Percentiles rank a stretch among this genome's conserved stretches.
These are phyloP conservation scores for Oryzias javanicus DNA, from an alignment of 2,113 vertebrate genomes.

Conservation along the genomic window DNA sequence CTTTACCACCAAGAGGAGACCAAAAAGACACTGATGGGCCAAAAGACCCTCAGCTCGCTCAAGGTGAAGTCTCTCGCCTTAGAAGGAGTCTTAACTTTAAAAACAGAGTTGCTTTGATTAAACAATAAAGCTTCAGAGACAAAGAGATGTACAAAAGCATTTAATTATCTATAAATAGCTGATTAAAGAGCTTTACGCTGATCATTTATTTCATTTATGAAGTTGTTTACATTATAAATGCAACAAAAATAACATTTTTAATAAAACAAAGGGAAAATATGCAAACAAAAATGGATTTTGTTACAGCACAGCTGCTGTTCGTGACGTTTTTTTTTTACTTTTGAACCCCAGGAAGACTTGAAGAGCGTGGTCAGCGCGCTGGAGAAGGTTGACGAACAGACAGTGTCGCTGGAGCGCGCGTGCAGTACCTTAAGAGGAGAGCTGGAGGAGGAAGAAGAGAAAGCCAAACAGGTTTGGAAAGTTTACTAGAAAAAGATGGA, in stretches of 20 bases:
- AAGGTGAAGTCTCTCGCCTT: conserved; percentile 49
- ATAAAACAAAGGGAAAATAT: too few species aligned
- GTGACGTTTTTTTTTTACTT: too few species aligned
- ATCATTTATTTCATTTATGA: not conserved
- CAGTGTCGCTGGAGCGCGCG: conserved; percentile 35
- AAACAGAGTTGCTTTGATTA: not conserved
- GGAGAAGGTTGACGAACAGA: conserved; percentile 61
- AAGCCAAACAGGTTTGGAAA: conserved; percentile 65
- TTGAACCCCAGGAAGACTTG: conserved; percentile 52
- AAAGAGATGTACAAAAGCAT: too few species aligned
- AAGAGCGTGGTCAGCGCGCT: conserved; percentile 46
- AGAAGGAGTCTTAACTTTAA: too few species aligned
- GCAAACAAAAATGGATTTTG: too few species aligned
- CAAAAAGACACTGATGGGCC: conserved; percentile 47
- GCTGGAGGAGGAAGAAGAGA: conserved; percentile 67
- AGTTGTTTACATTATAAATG: too few species aligned
- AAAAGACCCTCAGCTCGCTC: conserved; percentile 45
- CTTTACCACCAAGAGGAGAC: conserved; percentile 54
- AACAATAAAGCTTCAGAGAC: too few species aligned
- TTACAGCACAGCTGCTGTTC: too few species aligned
- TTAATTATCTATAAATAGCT: too few species aligned
- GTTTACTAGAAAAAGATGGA: not conserved
- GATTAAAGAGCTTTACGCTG: not conserved
- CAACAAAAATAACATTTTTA: too few species aligned
- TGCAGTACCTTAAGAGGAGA: conserved; percentile 48